These are phyloP conservation scores for Xylota sylvarum DNA, from an alignment of 2,888 invertebrate genomes.

Conservation along the genomic window DNA sequence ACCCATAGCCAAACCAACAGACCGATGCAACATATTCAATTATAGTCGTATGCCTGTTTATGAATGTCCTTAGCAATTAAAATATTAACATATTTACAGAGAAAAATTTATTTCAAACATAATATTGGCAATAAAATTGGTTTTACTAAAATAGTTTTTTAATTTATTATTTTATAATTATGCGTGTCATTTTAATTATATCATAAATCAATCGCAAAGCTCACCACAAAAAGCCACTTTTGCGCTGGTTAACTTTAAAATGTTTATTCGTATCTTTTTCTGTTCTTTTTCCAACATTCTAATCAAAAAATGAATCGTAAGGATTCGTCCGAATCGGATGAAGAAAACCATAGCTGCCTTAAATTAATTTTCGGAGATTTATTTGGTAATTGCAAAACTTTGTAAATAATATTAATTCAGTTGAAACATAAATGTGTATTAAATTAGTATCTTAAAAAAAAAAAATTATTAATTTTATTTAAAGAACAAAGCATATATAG, in stretches of 20 bases:
- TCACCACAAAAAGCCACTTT: conserved; percentile 45
- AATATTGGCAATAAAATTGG: conserved; percentile 71
- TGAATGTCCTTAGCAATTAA: conserved; percentile 23
- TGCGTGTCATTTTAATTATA: conserved; percentile 10
- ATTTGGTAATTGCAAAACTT: conserved; percentile 86
- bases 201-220: conserved; percentile 19
- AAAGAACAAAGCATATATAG: conserved; percentile 25
- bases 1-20: neutral
- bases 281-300: conserved; percentile 55
- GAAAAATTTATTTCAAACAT: conserved; percentile 3
- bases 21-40: neutral
- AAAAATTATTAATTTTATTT: neutral
- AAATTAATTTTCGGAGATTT: conserved; percentile 89
- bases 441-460: conserved; percentile 17
- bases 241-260: conserved; percentile 45
- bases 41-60: conserved; percentile 11
- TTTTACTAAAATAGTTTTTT: conserved; percentile 66
- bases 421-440: conserved; percentile 2
- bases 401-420: conserved; percentile 11
- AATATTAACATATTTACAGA: neutral
- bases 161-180: neutral
- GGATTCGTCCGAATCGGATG: conserved; percentile 83
- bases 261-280: conserved; percentile 69
- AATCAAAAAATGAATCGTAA: conserved; percentile 51
- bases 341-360: conserved; percentile 88